Conservation (phyloP, 2,113 vertebrate species). For the Ellobius talpinus region DNA sequence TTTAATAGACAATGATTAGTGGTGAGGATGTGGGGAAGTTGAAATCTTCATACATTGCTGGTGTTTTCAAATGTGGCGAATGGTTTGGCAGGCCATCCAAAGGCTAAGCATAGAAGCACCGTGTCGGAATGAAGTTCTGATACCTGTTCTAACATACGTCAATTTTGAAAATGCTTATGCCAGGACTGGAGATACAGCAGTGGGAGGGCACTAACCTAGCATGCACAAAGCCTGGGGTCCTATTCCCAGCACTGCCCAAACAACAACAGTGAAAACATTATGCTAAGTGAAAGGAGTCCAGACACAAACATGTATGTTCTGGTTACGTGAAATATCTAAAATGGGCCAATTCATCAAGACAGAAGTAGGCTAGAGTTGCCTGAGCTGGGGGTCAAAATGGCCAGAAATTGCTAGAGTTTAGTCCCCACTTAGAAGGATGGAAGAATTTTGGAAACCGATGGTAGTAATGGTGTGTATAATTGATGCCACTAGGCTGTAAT, state of each 20-base stretch:
- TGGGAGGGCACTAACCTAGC: background rate
- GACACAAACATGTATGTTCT: background rate
- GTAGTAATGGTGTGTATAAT: background rate
- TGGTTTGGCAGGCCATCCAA: background rate
- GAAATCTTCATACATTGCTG: background rate
- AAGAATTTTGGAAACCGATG: background rate
- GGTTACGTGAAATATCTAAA: background rate
- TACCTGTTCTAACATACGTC: background rate
- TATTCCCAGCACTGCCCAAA: background rate
- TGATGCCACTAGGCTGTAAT: background rate
- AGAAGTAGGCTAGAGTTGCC: background rate
- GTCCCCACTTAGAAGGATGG: background rate
- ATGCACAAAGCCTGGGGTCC: background rate
- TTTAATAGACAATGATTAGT: conserved; percentile 3
- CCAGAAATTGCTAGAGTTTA: background rate
- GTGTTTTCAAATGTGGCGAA: background rate
- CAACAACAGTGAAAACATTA: background rate
- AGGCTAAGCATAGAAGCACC: background rate
- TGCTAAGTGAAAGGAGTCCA: background rate
- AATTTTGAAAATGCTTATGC: background rate
- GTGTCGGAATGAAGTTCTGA: background rate
- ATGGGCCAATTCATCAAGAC: background rate
- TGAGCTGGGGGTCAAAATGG: background rate
- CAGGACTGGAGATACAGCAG: background rate
- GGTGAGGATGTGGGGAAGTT: conserved; percentile 28